These are phyloP conservation scores for Zootermopsis nevadensis DNA, from an alignment of 2,888 invertebrate genomes.

Conservation along the genomic window DNA sequence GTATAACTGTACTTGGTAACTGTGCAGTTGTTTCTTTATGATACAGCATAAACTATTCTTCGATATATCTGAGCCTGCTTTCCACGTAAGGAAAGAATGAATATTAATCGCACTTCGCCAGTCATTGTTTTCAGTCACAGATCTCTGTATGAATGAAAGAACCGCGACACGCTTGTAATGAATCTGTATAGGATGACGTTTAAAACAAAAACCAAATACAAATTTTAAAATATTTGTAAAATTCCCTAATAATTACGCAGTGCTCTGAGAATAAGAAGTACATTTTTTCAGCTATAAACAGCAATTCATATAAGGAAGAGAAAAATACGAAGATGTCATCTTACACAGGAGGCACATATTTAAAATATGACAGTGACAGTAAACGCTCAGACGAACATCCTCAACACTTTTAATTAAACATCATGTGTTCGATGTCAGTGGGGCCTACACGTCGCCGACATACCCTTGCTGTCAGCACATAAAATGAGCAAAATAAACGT, in stretches of 20 bases:
- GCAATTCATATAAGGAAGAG: not conserved
- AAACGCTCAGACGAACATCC: not conserved
- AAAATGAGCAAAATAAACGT: not conserved
- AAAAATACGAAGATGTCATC: not conserved
- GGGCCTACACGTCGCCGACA: not conserved
- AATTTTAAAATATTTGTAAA: not conserved
- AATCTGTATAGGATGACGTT: not conserved
- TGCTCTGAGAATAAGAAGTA: not conserved
- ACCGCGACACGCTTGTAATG: not conserved
- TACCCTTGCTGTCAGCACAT: not conserved
- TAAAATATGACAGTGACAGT: not conserved
- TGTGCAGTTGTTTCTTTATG: not conserved
- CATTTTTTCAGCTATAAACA: not conserved
- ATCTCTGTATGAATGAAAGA: not conserved
- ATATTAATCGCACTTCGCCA: not conserved
- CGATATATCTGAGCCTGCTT: not conserved
- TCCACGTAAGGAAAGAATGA: not conserved
- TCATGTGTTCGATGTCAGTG: not conserved
- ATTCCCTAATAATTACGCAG: not conserved
- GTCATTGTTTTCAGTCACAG: not conserved
- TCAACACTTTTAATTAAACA: constrained; percentile 13
- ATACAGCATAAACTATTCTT: not conserved
- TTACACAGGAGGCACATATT: not conserved
- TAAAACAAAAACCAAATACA: not conserved
- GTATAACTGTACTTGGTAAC: not conserved